Conservation (phyloP, 2,797 vertebrate genomes). For the Cryptoblepharus egeriae region DNA sequence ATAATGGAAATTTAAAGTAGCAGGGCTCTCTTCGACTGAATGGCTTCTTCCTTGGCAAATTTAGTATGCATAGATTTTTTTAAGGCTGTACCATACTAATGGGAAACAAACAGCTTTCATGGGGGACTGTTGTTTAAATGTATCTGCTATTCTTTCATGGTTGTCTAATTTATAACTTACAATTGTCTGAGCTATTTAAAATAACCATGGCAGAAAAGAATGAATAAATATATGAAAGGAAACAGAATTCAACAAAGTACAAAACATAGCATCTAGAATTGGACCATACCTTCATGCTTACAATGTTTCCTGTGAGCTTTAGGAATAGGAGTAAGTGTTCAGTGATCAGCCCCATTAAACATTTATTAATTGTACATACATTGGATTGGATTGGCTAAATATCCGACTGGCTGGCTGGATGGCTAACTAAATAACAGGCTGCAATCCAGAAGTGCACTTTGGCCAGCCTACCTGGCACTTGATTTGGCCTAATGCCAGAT, state of each 20-base stretch:
- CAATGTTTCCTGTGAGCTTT: not conserved
- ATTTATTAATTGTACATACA: not conserved
- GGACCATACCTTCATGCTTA: not conserved
- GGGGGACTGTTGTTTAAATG: slow-evolving; percentile 2
- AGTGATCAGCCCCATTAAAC: not conserved
- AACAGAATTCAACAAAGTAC: not conserved
- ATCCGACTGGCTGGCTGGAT: too few relatives aligned
- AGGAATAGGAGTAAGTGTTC: not conserved
- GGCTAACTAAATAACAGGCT: too few relatives aligned
- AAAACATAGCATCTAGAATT: not conserved
- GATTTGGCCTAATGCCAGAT: too few relatives aligned
- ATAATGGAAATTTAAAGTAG: slow-evolving; percentile 66
- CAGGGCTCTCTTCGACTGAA: slow-evolving; percentile 36
- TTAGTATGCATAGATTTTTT: slow-evolving; percentile 29
- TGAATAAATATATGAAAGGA: not conserved
- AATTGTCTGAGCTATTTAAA: not conserved
- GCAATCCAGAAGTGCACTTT: too few relatives aligned
- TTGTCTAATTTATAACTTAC: not conserved
- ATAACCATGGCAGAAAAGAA: not conserved
- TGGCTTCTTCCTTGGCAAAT: slow-evolving; percentile 35
- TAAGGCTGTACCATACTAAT: slow-evolving; percentile 18
- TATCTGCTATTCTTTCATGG: not conserved
- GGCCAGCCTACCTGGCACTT: too few relatives aligned
- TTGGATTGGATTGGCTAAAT: not conserved
- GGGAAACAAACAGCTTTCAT: slow-evolving; percentile 38